phyloP scores from a whole-genome alignment of 1,140 invertebrate genomes.

The Drosophila pseudoananassae region DNA sequence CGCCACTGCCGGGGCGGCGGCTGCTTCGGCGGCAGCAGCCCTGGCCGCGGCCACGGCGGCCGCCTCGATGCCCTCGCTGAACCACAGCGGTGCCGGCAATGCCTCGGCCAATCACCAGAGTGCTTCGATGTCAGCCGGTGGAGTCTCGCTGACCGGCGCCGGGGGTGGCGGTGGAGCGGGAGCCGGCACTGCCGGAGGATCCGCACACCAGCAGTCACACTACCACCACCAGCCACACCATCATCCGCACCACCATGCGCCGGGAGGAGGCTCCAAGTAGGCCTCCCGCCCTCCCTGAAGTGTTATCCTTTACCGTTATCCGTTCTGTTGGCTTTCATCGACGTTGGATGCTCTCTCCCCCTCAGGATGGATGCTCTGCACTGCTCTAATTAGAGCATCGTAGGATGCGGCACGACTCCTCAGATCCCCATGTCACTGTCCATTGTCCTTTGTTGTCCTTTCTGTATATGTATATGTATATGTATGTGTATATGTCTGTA shows the following conservation, averaged over 20 bases:
- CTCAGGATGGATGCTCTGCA: background rate
- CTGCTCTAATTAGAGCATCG: background rate
- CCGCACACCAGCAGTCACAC: slow-evolving; percentile 41
- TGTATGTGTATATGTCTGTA: slow-evolving; percentile 28
- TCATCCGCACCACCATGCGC: slow-evolving; percentile 18
- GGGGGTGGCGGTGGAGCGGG: background rate
- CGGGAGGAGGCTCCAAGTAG: slow-evolving; percentile 52
- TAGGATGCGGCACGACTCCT: background rate
- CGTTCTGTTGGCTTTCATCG: slow-evolving; percentile 12
- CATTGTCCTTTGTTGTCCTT: slow-evolving; percentile 10
- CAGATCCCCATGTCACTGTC: no score
- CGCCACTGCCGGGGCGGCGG: slow-evolving; percentile 64
- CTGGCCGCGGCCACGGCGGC: slow-evolving; percentile 61
- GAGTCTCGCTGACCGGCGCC: background rate
- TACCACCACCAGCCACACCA: slow-evolving; percentile 31
- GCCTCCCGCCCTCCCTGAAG: background rate
- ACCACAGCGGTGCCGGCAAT: slow-evolving; percentile 34
- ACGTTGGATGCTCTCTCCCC: slow-evolving; percentile 46
- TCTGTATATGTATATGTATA: slow-evolving; percentile 10
- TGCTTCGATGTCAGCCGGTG: slow-evolving; percentile 1
- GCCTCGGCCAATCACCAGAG: slow-evolving; percentile 11
- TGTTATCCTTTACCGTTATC: slow-evolving; percentile 15
- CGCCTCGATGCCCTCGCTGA: slow-evolving; percentile 50
- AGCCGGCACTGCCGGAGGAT: background rate
- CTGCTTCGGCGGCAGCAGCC: slow-evolving; percentile 53